Evolutionary conservation across 2,888 invertebrate genomes (phyloP).

Genomic region (Drosophila robusta): DNA sequence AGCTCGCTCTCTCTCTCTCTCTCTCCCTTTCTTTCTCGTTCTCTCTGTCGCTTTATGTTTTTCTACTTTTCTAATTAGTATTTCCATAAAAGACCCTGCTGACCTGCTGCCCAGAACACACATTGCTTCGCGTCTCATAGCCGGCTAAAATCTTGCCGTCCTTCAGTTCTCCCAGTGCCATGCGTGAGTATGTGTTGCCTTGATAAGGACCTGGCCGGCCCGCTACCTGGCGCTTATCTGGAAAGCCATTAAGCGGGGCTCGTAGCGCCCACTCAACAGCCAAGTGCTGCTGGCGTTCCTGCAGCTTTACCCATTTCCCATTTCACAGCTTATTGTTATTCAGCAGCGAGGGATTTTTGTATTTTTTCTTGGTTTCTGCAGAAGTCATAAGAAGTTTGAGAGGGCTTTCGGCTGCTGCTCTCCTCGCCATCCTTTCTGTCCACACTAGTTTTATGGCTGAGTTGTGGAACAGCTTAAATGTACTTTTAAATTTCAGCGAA

Average conservation of each 20-base stretch:
- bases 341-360: conserved; percentile 56
- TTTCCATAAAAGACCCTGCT: conserved; percentile 36
- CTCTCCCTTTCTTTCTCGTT: conserved; percentile 1
- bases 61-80: conserved; percentile 50
- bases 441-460: conserved; percentile 58
- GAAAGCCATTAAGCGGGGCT: conserved; percentile 59
- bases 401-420: conserved; percentile 43
- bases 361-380: conserved; percentile 1
- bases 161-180: background rate
- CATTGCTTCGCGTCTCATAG: conserved; percentile 22
- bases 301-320: conserved; percentile 47
- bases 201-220: conserved; percentile 48
- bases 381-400: conserved; percentile 75
- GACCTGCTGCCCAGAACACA: conserved; percentile 18
- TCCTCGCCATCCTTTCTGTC: background rate
- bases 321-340: conserved; percentile 75
- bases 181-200: conserved; percentile 20
- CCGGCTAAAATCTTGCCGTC: background rate
- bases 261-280: conserved; percentile 18
- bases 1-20: conserved; percentile 1
- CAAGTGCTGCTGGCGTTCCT: conserved; percentile 21
- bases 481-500: conserved; percentile 71
- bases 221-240: conserved; percentile 50
- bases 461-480: conserved; percentile 58
- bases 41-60: conserved; percentile 13